Percentiles rank a stretch among this genome's conserved stretches.
These are phyloP conservation scores for Lindbergichthys nudifrons DNA, from an alignment of 2,797 vertebrate species.

Conservation along the genomic window DNA sequence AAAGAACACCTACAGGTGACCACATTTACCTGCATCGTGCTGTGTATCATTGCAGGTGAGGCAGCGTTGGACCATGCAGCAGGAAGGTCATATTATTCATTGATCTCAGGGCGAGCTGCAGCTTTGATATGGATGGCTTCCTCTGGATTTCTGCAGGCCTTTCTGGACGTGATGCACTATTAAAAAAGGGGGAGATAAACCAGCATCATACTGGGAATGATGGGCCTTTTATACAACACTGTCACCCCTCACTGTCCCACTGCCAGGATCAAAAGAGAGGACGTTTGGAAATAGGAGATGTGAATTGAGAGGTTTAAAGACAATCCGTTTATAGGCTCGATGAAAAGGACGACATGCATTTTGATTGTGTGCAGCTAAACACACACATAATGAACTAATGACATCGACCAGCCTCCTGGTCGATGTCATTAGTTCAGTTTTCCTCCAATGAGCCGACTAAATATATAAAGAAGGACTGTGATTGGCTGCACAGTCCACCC, in stretches of 20 bases:
- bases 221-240: slow-evolving; percentile 43
- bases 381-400: no score
- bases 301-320: not conserved
- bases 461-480: slow-evolving; percentile 46
- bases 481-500: slow-evolving; percentile 56
- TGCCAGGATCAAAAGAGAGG: slow-evolving; percentile 20
- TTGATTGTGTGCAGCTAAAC: not conserved
- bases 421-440: slow-evolving; percentile 55
- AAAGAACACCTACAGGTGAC: not conserved
- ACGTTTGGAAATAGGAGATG: no score
- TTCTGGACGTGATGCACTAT: slow-evolving; percentile 40
- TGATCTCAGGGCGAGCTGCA: slow-evolving; percentile 36
- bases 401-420: slow-evolving; percentile 19
- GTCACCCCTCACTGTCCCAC: slow-evolving; percentile 18
- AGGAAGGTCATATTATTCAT: not conserved
- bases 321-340: slow-evolving; percentile 28
- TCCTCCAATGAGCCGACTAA: slow-evolving; percentile 47
- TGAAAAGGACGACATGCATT: not conserved
- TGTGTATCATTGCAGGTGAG: slow-evolving; percentile 19
- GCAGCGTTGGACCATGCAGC: slow-evolving; percentile 4
- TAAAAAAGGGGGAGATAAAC: slow-evolving; percentile 45
- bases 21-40: not conserved
- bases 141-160: slow-evolving; percentile 39
- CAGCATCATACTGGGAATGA: slow-evolving; percentile 39
- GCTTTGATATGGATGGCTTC: slow-evolving; percentile 58